Percentiles rank a stretch among this genome's conserved stretches.
These are phyloP conservation scores for Zaprionus kolodkinae DNA, from an alignment of 1,140 invertebrate species.

Conservation along the genomic window DNA sequence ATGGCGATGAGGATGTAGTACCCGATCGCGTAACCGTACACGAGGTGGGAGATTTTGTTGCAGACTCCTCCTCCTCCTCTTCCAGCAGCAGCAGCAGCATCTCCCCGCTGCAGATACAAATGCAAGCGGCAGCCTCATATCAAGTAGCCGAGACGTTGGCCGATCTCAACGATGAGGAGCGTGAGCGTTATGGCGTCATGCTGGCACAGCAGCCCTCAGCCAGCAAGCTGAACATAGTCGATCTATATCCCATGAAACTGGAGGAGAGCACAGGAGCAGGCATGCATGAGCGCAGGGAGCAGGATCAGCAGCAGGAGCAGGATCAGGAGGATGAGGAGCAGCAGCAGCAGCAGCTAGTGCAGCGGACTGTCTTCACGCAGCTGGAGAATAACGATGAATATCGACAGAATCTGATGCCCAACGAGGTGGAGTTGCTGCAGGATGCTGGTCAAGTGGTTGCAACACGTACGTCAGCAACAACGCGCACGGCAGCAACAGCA, in stretches of 20 bases:
- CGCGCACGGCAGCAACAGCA: constrained; percentile 27
- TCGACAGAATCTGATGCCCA: constrained; percentile 78
- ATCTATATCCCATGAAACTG: constrained; percentile 77
- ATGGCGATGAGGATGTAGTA: not conserved
- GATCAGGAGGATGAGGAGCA: not conserved
- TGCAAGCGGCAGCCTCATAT: constrained; percentile 72
- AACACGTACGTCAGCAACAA: not conserved
- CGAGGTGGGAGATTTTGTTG: constrained; percentile 6
- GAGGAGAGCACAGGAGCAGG: constrained; percentile 65
- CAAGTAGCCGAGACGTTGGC: constrained; percentile 72
- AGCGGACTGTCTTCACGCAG: constrained; percentile 60
- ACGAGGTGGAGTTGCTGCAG: constrained; percentile 64
- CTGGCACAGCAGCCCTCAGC: constrained; percentile 63
- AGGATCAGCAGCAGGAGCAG: constrained; percentile 45
- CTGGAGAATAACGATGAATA: constrained; percentile 63
- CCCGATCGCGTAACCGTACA: not conserved
- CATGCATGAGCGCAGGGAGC: constrained; percentile 64
- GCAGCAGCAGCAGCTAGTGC: constrained; percentile 10
- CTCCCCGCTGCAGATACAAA: constrained; percentile 63
- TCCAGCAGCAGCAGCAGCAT: constrained; percentile 4
- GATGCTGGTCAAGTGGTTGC: constrained; percentile 3
- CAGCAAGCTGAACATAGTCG: constrained; percentile 77
- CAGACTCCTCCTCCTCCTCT: not conserved
- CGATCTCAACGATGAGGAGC: constrained; percentile 70
- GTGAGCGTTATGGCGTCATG: constrained; percentile 56